phyloP scores from a whole-genome alignment of 1,140 invertebrate genomes.

The Drosophila repleta region DNA sequence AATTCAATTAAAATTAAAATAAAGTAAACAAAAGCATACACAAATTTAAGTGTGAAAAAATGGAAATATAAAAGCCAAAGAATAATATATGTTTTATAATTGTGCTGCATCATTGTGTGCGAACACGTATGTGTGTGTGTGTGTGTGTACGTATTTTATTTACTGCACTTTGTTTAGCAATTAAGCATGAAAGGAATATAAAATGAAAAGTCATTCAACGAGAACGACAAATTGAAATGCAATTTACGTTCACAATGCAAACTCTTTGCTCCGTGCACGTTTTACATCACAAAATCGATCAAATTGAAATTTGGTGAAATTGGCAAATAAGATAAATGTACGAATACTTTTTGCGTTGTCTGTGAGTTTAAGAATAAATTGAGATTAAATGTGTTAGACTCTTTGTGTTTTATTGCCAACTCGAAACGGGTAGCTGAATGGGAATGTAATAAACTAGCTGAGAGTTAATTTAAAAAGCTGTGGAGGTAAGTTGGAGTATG shows the following conservation, averaged over 20 bases:
- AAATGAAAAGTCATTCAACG: slow-evolving; percentile 22
- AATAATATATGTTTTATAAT: slow-evolving; percentile 31
- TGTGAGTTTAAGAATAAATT: slow-evolving; percentile 53
- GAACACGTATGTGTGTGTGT: background rate
- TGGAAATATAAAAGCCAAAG: background rate
- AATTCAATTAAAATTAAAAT: slow-evolving; percentile 40
- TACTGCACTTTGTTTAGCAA: slow-evolving; percentile 46
- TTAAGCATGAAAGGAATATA: slow-evolving; percentile 27
- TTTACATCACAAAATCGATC: slow-evolving; percentile 57
- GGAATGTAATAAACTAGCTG: background rate
- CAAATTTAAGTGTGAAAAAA: background rate
- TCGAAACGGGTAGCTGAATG: background rate
- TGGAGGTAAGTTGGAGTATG: too few relatives aligned
- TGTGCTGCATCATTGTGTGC: slow-evolving; percentile 24
- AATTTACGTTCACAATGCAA: slow-evolving; percentile 34
- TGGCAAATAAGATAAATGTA: slow-evolving; percentile 56
- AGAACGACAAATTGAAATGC: slow-evolving; percentile 14
- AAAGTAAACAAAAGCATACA: background rate
- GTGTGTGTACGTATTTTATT: slow-evolving; percentile 11
- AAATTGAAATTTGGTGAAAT: slow-evolving; percentile 57
- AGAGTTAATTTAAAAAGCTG: background rate
- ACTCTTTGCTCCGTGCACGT: slow-evolving; percentile 34
- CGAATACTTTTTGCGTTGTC: slow-evolving; percentile 59
- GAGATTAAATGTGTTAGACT: slow-evolving; percentile 40
- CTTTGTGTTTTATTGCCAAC: slow-evolving; percentile 5